Conservation (phyloP, 2,797 vertebrate genomes). For the Dicrostonyx torquatus region DNA sequence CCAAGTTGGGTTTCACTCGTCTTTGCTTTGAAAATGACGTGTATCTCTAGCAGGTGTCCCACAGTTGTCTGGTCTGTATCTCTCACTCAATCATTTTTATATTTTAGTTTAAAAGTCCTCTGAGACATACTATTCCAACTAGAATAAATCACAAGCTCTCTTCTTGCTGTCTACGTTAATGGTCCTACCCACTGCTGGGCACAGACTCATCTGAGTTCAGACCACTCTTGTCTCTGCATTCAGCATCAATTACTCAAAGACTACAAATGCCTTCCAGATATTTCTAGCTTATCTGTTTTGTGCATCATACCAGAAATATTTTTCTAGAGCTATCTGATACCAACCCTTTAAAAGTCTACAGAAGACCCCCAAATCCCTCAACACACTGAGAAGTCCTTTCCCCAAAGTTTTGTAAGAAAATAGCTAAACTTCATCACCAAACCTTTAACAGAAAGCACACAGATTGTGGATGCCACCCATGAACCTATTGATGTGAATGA, state of each 20-base stretch:
- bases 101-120: neutral
- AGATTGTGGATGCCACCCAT: accelerated
- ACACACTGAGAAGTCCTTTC: neutral
- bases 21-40: neutral
- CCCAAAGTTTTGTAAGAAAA: neutral
- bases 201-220: neutral
- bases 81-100: neutral
- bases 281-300: neutral
- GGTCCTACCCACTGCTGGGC: neutral
- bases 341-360: neutral
- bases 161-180: neutral
- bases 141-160: neutral
- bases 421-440: neutral
- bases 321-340: neutral
- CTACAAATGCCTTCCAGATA: neutral
- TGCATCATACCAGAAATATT: neutral
- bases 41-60: neutral
- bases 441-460: neutral
- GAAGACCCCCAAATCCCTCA: neutral
- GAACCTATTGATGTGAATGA: neutral
- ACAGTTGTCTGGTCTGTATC: neutral
- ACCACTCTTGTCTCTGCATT: neutral
- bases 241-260: neutral
- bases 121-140: neutral
- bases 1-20: neutral